Percentiles rank a stretch among this genome's conserved stretches.
These are phyloP conservation scores for Hymenochirus boettgeri DNA, from an alignment of 2,113 vertebrate species.

Conservation along the genomic window DNA sequence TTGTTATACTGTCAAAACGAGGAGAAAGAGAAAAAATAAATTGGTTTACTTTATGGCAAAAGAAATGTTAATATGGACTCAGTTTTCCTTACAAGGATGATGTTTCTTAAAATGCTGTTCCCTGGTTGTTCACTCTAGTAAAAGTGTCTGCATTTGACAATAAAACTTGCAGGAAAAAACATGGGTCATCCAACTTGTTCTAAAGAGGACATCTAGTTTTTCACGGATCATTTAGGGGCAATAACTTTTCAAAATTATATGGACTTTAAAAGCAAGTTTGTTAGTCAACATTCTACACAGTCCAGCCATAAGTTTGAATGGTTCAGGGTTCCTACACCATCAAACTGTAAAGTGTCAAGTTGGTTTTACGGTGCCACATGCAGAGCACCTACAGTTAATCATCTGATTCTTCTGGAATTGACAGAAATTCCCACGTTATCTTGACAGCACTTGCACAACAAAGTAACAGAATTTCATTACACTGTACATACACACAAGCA, in stretches of 20 bases:
- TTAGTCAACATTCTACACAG: constrained; percentile 21
- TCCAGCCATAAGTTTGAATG: constrained; percentile 12
- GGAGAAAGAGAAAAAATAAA: neutral
- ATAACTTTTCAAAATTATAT: constrained; percentile 17
- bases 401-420: neutral
- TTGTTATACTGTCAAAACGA: constrained; percentile 17
- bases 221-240: constrained; percentile 27
- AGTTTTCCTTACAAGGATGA: constrained; percentile 2
- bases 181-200: constrained; percentile 2
- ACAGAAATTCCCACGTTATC: neutral
- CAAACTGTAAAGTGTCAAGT: constrained; percentile 24
- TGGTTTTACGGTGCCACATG: constrained; percentile 26
- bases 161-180: constrained; percentile 11
- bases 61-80: constrained; percentile 24
- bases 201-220: constrained; percentile 24
- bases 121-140: neutral
- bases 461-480: too few species aligned
- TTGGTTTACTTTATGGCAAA: constrained; percentile 14
- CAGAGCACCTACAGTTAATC: constrained; percentile 29
- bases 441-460: too few species aligned
- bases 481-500: too few species aligned
- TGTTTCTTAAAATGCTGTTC: neutral
- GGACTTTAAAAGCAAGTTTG: constrained; percentile 30
- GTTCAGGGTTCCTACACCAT: constrained; percentile 14
- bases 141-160: constrained; percentile 23